Base-by-base conservation (phyloP, 1,140 invertebrate species). In the Uloborus diversus region DNA sequence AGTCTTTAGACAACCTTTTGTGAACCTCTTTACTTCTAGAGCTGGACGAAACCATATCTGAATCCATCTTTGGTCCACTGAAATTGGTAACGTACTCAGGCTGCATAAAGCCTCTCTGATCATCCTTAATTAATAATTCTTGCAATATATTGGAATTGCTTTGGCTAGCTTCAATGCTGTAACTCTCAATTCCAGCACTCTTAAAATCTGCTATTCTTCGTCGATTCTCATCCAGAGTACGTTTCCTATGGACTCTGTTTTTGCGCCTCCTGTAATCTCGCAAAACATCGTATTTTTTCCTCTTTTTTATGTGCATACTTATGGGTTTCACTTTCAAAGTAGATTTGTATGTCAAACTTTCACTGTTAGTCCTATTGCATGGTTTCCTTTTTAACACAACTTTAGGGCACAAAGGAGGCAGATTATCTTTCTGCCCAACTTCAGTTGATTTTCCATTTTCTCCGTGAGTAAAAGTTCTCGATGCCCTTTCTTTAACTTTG, bases 401-500 rank as follows among this genome's bases (percentile, higher is more conserved):
- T 78, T 78, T 78, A 0, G 73, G 73, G 30, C 73, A 78, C 2
- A 78, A 35, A 3, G 49, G 62, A 11, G 59, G 71, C 13, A 51
- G 73, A 20, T 53, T 66, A 20, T 78, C 73, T 66, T 78, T 78
- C 11, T 75, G 71, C 13, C 17, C 37, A 0, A 23, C 1, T 30
- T 78, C 73, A 17, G 30, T 5, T n/a, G 23, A 65, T 23, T 65
- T 78, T 2, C 62, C 33, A 35, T 27, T 27, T 14, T 78, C 62
- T 17, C 11, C 25, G 17, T 33, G 2, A 32, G 7, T 33, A 25
- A 42, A 28, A 25, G 62, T 65, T 28, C 73, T 65, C 0, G 49
- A 42, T 56, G 61, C 73, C 42, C 73, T 78, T 20, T 78, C 73
- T 30, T 85, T 86, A 1, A 86, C 85, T 69, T 82, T 84, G 9